Percentiles rank a stretch among this genome's conserved stretches.
Conservation (phyloP, 2,888 invertebrate genomes). For the Anodontia alba region DNA sequence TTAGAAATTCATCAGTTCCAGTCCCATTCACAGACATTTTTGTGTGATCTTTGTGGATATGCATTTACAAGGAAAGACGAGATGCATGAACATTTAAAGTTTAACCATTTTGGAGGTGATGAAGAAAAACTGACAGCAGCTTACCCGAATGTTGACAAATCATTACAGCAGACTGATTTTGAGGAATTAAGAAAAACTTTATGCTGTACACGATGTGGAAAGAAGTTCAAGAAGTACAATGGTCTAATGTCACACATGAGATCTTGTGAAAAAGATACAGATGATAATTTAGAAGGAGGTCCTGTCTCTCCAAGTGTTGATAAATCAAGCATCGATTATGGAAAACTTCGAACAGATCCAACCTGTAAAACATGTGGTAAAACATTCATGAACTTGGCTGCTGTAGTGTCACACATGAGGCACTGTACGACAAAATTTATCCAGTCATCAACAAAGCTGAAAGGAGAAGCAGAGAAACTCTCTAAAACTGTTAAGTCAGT, state of each 20-base stretch:
- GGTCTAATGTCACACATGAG: background rate
- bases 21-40: background rate
- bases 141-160: background rate
- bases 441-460: background rate
- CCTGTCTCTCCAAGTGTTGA: background rate
- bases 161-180: background rate
- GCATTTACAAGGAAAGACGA: background rate
- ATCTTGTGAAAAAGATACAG: background rate
- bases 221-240: background rate
- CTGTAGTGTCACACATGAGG: background rate
- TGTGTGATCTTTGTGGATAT: conserved; percentile 2
- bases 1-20: background rate
- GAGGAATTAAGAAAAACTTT: background rate
- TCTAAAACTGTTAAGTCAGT: background rate
- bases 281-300: background rate
- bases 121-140: background rate
- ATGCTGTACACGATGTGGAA: background rate
- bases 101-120: background rate
- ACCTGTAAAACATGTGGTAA: background rate
- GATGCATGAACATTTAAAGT: background rate
- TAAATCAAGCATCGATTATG: no score
- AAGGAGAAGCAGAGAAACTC: background rate
- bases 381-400: background rate
- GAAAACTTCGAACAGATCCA: background rate
- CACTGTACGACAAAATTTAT: background rate